Evolutionary conservation across 2,888 invertebrate genomes (phyloP).

Genomic region (Euzetes globulus): DNA sequence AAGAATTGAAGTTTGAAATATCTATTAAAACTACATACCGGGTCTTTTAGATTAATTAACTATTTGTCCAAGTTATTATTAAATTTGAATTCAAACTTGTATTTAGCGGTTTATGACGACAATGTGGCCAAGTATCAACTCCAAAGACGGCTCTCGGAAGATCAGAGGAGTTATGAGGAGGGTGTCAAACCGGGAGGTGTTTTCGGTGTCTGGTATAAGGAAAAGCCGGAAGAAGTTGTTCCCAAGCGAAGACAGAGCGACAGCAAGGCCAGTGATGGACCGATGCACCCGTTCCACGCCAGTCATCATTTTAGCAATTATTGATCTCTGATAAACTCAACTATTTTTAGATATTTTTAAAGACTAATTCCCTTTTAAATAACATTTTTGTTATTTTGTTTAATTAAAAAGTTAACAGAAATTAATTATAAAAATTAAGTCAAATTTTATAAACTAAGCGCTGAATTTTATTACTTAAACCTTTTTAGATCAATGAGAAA

Average conservation of each 20-base stretch:
- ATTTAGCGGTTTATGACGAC: not conserved
- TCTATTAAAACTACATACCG: too few species aligned
- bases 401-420: too few species aligned
- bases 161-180: not conserved
- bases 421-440: too few species aligned
- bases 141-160: not conserved
- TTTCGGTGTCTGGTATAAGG: not conserved
- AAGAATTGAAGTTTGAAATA: too few species aligned
- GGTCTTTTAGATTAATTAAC: too few species aligned
- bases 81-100: not conserved
- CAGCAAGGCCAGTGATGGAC: not conserved
- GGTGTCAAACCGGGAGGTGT: not conserved
- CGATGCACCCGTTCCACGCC: not conserved
- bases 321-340: not conserved
- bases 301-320: conserved; percentile 1
- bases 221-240: not conserved
- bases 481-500: too few species aligned
- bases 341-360: not conserved
- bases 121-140: not conserved
- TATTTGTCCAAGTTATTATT: too few species aligned
- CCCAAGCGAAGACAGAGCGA: not conserved
- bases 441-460: too few species aligned
- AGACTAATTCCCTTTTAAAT: not conserved
- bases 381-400: too few species aligned
- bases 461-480: too few species aligned